phyloP scores from a whole-genome alignment of 2,113 vertebrate species.

The Gymnobelideus leadbeateri region DNA sequence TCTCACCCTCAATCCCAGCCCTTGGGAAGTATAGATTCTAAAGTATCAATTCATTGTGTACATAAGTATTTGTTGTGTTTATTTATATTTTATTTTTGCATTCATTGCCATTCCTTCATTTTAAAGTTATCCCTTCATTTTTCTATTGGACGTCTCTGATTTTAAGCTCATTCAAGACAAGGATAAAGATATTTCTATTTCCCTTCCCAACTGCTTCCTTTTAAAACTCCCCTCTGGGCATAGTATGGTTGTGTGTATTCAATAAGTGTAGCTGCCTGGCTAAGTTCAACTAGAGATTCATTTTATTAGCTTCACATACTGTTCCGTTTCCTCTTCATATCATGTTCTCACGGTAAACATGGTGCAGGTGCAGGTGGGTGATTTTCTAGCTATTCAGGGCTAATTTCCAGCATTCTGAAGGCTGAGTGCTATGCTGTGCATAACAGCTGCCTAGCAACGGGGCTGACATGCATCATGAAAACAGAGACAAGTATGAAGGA shows the following conservation, averaged over 20 bases:
- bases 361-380: conserved; percentile 47
- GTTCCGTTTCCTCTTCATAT: neutral
- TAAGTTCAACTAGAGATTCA: rapidly evolving
- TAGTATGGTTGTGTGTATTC: neutral
- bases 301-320: neutral
- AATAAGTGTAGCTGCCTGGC: rapidly evolving
- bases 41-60: conserved; percentile 17
- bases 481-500: neutral
- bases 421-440: conserved; percentile 29
- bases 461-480: conserved; percentile 32
- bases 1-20: too few relatives aligned
- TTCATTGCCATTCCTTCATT: neutral
- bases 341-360: conserved; percentile 16
- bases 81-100: neutral
- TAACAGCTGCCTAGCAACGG: conserved; percentile 72
- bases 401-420: conserved; percentile 48
- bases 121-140: neutral
- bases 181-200: neutral
- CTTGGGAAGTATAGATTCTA: neutral
- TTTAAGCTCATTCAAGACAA: neutral
- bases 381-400: conserved; percentile 57
- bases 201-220: neutral
- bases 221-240: neutral
- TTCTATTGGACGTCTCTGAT: neutral
- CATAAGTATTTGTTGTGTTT: neutral